Evolutionary conservation across 1,140 invertebrate species (phyloP).

Genomic region (Brachionus sp.): DNA sequence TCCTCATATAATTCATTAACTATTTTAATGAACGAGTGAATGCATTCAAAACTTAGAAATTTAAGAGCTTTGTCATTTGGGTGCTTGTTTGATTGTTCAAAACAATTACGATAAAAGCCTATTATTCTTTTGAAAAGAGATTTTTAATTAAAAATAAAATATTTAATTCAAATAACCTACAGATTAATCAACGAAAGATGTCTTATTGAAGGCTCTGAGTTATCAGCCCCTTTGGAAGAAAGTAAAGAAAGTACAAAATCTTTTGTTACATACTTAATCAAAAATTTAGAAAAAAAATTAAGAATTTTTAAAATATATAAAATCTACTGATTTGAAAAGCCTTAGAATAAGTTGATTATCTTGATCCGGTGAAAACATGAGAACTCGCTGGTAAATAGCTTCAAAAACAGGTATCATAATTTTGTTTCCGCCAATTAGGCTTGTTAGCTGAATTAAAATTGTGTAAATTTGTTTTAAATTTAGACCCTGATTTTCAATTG

Average conservation of each 20-base stretch:
- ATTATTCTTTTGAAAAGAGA: slow-evolving; percentile 15
- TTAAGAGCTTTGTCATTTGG: slow-evolving; percentile 13
- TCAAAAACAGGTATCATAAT: slow-evolving; percentile 28
- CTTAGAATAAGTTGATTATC: neutral
- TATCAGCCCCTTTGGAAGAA: neutral
- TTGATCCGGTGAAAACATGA: slow-evolving; percentile 11
- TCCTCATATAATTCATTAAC: slow-evolving; percentile 12
- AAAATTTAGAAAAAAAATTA: neutral
- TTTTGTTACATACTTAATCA: neutral
- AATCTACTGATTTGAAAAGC: slow-evolving; percentile 35
- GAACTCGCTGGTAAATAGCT: slow-evolving; percentile 34
- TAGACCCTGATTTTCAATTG: neutral
- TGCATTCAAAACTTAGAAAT: slow-evolving; percentile 25
- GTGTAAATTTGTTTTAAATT: slow-evolving; percentile 42
- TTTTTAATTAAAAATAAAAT: neutral
- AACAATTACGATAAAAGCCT: slow-evolving; percentile 32
- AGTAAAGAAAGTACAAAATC: slow-evolving; percentile 2
- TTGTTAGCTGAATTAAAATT: slow-evolving; percentile 22
- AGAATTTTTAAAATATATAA: neutral
- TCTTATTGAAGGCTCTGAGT: neutral
- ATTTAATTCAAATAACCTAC: neutral
- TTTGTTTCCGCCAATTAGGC: slow-evolving; percentile 14
- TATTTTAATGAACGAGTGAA: neutral
- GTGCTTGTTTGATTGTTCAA: neutral
- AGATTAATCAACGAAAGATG: slow-evolving; percentile 6